Evolutionary conservation across 2,797 vertebrate genomes (phyloP).

Genomic region (Carcharodon carcharias): DNA sequence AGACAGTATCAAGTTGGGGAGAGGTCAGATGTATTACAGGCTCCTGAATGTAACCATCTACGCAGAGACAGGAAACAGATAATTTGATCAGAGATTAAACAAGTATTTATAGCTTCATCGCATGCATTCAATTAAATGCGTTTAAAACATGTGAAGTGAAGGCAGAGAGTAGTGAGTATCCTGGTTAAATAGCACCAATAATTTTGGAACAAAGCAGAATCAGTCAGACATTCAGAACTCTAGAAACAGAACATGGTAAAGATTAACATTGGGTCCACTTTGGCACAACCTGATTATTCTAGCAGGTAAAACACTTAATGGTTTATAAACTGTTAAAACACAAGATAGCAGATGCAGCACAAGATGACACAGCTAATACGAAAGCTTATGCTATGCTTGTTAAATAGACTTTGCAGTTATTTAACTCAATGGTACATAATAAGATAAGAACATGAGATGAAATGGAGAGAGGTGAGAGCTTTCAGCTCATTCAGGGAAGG

Average conservation of each 20-base stretch:
- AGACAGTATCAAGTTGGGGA: background rate
- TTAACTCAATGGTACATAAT: background rate
- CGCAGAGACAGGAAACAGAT: background rate
- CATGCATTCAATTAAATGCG: background rate
- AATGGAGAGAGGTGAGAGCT: background rate
- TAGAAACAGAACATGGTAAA: background rate
- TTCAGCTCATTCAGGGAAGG: background rate
- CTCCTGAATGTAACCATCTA: background rate
- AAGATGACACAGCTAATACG: background rate
- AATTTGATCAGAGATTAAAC: background rate
- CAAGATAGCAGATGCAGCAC: background rate
- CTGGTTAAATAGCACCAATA: background rate
- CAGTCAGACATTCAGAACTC: background rate
- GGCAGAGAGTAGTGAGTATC: background rate
- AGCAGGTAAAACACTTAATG: background rate
- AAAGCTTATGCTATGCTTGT: background rate
- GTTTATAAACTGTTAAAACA: background rate
- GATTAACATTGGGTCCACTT: background rate
- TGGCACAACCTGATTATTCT: background rate
- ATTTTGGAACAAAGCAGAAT: background rate
- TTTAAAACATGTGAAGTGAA: background rate
- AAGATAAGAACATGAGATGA: background rate
- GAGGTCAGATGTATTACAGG: background rate
- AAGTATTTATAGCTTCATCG: background rate
- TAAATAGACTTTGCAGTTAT: slow-evolving; percentile 4